A percentile compares a stretch with the other conserved stretches of the same genome.
Conservation (phyloP, 2,888 invertebrate genomes). For the Tenthredo amoena region DNA sequence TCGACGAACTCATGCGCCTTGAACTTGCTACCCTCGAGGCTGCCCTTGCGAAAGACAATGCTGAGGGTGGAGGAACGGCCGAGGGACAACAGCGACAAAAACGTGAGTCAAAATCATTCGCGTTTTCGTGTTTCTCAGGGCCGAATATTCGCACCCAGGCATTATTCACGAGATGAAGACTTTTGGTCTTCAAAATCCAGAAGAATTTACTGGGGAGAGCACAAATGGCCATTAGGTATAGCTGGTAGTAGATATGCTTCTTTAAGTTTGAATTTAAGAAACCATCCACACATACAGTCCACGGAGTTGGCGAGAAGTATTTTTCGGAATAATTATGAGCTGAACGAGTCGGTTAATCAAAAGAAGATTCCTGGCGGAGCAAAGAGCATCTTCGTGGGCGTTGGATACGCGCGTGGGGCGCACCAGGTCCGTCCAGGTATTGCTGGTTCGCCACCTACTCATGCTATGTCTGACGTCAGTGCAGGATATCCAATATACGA, state of each 20-base stretch:
- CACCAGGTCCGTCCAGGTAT: slow-evolving; percentile 48
- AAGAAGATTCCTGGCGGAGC: slow-evolving; percentile 41
- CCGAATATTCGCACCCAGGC: not conserved
- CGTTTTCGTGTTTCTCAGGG: not conserved
- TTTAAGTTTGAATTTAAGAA: not conserved
- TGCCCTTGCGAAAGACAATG: slow-evolving; percentile 79
- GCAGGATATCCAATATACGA: not conserved
- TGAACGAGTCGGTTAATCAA: slow-evolving; percentile 32
- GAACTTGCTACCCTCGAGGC: slow-evolving; percentile 80
- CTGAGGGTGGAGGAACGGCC: slow-evolving; percentile 55
- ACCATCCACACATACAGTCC: not conserved
- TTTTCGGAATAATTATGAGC: slow-evolving; percentile 29
- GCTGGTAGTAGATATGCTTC: not conserved
- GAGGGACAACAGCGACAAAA: not conserved
- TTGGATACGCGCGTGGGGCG: slow-evolving; percentile 39
- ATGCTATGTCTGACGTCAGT: slow-evolving; percentile 3
- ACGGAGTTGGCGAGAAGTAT: not conserved
- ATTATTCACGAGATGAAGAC: not conserved
- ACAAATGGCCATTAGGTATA: not conserved
- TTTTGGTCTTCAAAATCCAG: too few species aligned
- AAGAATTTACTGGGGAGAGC: not conserved
- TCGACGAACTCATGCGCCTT: slow-evolving; percentile 85
- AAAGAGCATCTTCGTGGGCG: slow-evolving; percentile 43
- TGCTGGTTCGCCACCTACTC: slow-evolving; percentile 48
- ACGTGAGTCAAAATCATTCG: not conserved